Evolutionary conservation across 2,113 vertebrate genomes (phyloP), one percentile per base, ranked within the genome.

Genomic region (Merops nubicus): DNA sequence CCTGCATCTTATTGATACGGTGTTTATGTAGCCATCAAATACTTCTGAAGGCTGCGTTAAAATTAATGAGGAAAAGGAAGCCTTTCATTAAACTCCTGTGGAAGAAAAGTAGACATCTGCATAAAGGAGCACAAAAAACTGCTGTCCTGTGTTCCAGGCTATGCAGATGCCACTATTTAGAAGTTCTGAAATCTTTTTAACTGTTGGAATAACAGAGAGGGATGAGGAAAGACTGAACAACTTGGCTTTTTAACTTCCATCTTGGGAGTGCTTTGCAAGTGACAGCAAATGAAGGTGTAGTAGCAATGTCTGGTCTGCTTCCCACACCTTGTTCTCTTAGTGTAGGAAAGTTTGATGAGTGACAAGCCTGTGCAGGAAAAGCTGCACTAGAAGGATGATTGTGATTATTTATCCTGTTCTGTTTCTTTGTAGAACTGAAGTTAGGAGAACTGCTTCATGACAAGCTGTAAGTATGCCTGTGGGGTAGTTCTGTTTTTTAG

Each of bases 381-480:
- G 42, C 21, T 85, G 25, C 7, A 0, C 12, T 70, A 29, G 12
- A 73, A 76, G 11, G 12, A 9, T 77, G 65, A 53, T 51, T 48
- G 28, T 87, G 91, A 95, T 75, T 73, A 31, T 33, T 92, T 95
- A 8, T 85, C 40, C 22, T 97, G 38, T 95, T 91, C 67, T 96
- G 54, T 95, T 97, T 90, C 91, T 85, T 97, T 98, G 88, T 98
- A 99, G 99, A 99, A 96, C 97, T 99, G 93, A 99, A 99, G 96
- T 98, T 99, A 89, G 99, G 99, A 96, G 99, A 99, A 96, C 96
- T 99, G 85, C 99, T 99, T 97, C 99, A 99, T 98, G 99, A 99
- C 97, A 99, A 99, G 94, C 98, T 99, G 99, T 99, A 97, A 99
- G 99, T 99, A 98, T 93, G 19, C 62, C 15, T 48, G 62, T 69